Percentiles rank a stretch among this genome's conserved stretches.
These are phyloP conservation scores for Zaprionus nigranus DNA, from an alignment of 1,140 invertebrate genomes.

Conservation along the genomic window DNA sequence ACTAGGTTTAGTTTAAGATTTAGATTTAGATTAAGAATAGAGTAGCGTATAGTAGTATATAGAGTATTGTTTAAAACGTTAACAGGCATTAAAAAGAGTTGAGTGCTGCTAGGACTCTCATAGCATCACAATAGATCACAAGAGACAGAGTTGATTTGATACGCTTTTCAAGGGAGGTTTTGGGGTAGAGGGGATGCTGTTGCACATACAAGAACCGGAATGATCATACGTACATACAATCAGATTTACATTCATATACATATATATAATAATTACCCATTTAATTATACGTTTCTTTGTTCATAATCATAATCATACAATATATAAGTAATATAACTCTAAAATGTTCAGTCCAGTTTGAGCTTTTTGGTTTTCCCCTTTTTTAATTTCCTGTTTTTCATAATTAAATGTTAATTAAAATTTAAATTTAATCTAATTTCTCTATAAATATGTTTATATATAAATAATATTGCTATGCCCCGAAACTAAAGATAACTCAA, in stretches of 20 bases:
- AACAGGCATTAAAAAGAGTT: slow-evolving; percentile 76
- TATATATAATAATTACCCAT: slow-evolving; percentile 63
- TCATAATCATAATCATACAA: slow-evolving; percentile 45
- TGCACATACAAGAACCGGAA: slow-evolving; percentile 44
- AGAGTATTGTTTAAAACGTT: slow-evolving; percentile 76
- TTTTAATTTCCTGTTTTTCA: slow-evolving; percentile 48
- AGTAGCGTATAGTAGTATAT: slow-evolving; percentile 18
- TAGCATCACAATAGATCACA: slow-evolving; percentile 82
- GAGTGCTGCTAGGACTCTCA: slow-evolving; percentile 69
- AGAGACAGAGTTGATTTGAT: slow-evolving; percentile 77
- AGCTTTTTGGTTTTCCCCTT: slow-evolving; percentile 74
- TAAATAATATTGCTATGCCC: slow-evolving; percentile 61
- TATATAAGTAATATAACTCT: slow-evolving; percentile 76
- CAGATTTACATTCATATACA: slow-evolving; percentile 40
- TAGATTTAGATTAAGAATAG: slow-evolving; percentile 16
- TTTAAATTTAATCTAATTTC: slow-evolving; percentile 69
- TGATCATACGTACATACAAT: slow-evolving; percentile 58
- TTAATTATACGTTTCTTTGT: slow-evolving; percentile 52
- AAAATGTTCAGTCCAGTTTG: slow-evolving; percentile 84
- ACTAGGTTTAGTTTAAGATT: slow-evolving; percentile 35
- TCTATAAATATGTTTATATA: slow-evolving; percentile 54
- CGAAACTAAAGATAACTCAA: slow-evolving; percentile 20
- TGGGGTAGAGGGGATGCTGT: slow-evolving; percentile 21
- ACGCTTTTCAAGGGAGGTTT: slow-evolving; percentile 28
- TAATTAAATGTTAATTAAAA: slow-evolving; percentile 59